phyloP scores from a whole-genome alignment of 2,888 invertebrate genomes.

The Molorchus minor region DNA sequence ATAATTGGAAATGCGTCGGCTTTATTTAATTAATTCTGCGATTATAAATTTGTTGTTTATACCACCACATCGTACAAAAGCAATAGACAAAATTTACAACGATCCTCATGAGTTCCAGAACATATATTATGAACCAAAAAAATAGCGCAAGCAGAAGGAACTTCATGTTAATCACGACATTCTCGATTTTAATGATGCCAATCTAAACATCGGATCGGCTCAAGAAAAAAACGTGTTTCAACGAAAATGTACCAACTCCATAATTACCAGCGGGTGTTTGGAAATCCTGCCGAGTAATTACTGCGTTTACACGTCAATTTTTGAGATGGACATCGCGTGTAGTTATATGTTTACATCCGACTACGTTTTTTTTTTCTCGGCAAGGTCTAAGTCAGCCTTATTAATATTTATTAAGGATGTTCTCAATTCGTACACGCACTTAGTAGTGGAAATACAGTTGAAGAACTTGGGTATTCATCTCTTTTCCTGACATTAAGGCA shows the following conservation, averaged over 20 bases:
- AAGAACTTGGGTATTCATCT: no score
- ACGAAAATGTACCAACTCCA: slow-evolving; percentile 4
- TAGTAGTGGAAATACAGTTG: no score
- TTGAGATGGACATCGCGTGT: background rate
- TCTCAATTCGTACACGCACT: no score
- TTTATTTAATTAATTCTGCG: no score
- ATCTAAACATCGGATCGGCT: background rate
- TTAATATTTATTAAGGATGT: background rate
- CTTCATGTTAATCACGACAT: background rate
- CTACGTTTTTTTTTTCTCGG: background rate
- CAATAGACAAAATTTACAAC: no score
- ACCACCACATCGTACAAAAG: no score
- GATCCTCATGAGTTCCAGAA: no score
- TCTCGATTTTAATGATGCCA: background rate
- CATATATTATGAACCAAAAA: no score
- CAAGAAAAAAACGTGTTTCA: slow-evolving; percentile 5
- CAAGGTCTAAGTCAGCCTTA: background rate
- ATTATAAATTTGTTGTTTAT: no score
- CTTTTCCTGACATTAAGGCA: no score
- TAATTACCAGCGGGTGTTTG: slow-evolving; percentile 6
- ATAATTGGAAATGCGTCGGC: no score
- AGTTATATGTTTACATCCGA: no score
- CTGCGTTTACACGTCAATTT: background rate
- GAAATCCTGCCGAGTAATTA: slow-evolving; percentile 1
- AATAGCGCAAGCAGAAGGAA: background rate